A percentile compares a stretch with the other conserved stretches of the same genome.
phyloP scores from a whole-genome alignment of 2,797 vertebrate species.

The Diplodus sargus region DNA sequence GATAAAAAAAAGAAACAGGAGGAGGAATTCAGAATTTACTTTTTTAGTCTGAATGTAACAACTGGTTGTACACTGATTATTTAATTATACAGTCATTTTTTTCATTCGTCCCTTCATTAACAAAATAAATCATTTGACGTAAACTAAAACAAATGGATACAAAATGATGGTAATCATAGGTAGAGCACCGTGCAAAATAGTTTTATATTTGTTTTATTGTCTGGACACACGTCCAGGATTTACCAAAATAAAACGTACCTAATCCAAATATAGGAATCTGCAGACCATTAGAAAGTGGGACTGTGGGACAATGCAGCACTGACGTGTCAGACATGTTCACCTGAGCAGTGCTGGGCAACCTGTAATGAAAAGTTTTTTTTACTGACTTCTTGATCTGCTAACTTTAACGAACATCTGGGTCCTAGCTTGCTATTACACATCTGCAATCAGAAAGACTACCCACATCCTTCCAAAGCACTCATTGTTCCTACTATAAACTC shows the following conservation, averaged over 20 bases:
- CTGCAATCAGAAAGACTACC: too few species aligned
- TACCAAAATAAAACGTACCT: slow-evolving; percentile 54
- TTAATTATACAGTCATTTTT: neutral
- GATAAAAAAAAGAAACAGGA: neutral
- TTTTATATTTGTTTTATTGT: neutral
- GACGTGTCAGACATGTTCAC: slow-evolving; percentile 44
- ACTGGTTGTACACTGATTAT: neutral
- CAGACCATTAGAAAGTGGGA: slow-evolving; percentile 80
- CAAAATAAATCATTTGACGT: neutral
- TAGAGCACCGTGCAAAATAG: neutral
- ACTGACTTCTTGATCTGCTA: neutral
- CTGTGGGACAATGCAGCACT: slow-evolving; percentile 62
- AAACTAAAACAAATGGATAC: neutral
- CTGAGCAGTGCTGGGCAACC: neutral
- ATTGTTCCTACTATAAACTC: neutral
- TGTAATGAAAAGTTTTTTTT: neutral
- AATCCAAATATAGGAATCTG: slow-evolving; percentile 82
- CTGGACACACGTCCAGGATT: neutral
- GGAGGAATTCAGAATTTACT: neutral
- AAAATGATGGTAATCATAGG: too few species aligned
- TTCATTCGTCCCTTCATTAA: neutral
- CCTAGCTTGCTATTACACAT: neutral
- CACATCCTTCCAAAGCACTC: neutral
- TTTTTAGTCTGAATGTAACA: neutral
- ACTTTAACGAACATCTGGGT: neutral